Conservation (phyloP, 2,797 vertebrate species). For the Pseudotriccus pelzelni region DNA sequence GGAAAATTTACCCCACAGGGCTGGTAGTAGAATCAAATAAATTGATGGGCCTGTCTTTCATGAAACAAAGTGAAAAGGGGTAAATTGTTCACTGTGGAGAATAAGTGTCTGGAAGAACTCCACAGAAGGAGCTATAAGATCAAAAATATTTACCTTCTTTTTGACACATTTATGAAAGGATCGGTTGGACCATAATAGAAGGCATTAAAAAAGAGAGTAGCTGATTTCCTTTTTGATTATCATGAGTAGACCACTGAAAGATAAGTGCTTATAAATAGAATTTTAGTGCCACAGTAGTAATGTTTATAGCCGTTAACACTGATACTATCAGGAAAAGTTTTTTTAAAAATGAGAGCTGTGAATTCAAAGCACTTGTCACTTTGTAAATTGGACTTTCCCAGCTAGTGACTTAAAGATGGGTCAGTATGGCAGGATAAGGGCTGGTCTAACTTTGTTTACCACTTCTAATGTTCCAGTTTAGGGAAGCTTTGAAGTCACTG, state of each 20-base stretch:
- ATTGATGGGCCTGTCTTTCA: background rate
- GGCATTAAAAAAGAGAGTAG: background rate
- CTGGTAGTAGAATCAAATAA: background rate
- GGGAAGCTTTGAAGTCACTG: background rate
- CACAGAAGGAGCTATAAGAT: accelerated
- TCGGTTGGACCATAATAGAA: background rate
- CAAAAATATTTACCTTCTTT: background rate
- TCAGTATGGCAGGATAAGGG: background rate
- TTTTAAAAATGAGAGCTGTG: background rate
- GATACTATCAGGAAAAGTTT: background rate
- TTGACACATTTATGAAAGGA: background rate
- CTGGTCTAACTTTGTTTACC: background rate
- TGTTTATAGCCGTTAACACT: background rate
- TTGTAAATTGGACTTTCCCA: background rate
- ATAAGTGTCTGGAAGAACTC: background rate
- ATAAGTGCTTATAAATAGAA: background rate
- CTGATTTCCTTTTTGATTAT: background rate
- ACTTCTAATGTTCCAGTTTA: background rate
- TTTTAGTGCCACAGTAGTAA: background rate
- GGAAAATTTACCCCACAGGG: accelerated
- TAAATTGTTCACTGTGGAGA: background rate
- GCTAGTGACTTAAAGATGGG: background rate
- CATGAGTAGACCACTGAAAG: background rate
- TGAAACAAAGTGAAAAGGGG: background rate
- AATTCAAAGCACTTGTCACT: background rate